A percentile compares a stretch with the other conserved stretches of the same genome.
These are phyloP conservation scores for Apodemus agrarius DNA, from an alignment of 2,797 vertebrate genomes.

Conservation along the genomic window DNA sequence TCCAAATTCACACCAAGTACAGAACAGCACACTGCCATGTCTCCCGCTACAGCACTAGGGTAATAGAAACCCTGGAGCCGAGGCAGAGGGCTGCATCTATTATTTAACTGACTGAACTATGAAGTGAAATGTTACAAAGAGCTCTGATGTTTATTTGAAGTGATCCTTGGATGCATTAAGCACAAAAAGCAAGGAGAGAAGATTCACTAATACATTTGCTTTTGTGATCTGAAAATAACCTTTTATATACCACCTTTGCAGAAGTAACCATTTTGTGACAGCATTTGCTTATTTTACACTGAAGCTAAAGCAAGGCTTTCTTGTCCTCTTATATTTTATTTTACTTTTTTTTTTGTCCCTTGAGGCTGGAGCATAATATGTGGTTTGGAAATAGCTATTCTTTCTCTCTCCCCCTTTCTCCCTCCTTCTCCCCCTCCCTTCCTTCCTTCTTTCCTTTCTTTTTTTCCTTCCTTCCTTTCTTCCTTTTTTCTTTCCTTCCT, in stretches of 20 bases:
- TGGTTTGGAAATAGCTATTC: background rate
- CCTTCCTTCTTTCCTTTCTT: background rate
- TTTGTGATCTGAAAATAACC: background rate
- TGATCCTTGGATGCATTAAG: background rate
- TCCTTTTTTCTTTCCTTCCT: too few species aligned
- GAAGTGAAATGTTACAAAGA: constrained; percentile 1
- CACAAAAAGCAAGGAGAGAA: background rate
- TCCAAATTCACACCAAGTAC: background rate
- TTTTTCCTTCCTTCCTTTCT: too few species aligned
- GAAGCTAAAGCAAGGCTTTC: background rate
- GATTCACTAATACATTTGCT: background rate
- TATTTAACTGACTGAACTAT: background rate
- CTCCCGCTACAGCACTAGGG: background rate
- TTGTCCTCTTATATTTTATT: background rate
- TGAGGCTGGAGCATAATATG: background rate
- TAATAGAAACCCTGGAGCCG: background rate
- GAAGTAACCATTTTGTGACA: background rate
- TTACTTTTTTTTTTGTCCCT: background rate
- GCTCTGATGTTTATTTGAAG: background rate
- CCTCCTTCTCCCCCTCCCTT: too few species aligned
- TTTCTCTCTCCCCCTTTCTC: background rate
- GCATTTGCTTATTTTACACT: background rate
- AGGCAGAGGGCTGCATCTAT: background rate
- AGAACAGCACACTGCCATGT: background rate
- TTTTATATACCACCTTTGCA: background rate